Conservation (phyloP, 2,888 invertebrate species). For the Masnerella sp. region DNA sequence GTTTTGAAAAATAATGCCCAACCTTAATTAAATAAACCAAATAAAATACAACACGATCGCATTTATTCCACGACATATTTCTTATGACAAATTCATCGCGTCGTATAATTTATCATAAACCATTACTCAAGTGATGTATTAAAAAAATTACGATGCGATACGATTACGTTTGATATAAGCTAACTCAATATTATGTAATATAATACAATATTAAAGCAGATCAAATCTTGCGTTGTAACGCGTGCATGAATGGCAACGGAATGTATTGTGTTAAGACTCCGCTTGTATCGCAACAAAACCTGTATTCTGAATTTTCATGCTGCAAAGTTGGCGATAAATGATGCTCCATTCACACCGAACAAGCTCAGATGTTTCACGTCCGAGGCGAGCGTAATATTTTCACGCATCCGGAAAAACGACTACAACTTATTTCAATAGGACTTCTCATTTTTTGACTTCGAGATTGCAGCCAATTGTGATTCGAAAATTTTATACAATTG, state of each 20-base stretch:
- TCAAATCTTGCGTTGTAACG: slow-evolving; percentile 20
- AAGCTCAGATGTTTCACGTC: slow-evolving; percentile 7
- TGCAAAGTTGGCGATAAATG: slow-evolving; percentile 20
- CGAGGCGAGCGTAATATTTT: not conserved
- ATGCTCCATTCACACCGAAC: slow-evolving; percentile 1
- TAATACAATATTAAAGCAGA: slow-evolving; percentile 33
- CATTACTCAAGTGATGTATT: slow-evolving; percentile 1
- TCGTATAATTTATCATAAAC: slow-evolving; percentile 15
- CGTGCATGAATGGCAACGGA: slow-evolving; percentile 30
- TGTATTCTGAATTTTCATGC: slow-evolving; percentile 21
- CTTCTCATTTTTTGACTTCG: too few species aligned
- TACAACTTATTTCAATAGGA: too few species aligned
- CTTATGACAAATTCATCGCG: too few species aligned
- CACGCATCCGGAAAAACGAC: not conserved
- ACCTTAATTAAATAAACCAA: too few species aligned
- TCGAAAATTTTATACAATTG: too few species aligned
- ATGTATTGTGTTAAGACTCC: slow-evolving; percentile 32
- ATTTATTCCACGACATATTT: too few species aligned
- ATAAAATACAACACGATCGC: too few species aligned
- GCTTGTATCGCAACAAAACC: slow-evolving; percentile 31
- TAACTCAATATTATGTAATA: slow-evolving; percentile 32
- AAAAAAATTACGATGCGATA: slow-evolving; percentile 15
- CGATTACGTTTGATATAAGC: slow-evolving; percentile 19
- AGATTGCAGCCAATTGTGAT: too few species aligned
- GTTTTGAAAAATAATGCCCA: too few species aligned